A percentile compares a stretch with the other conserved stretches of the same genome.
These are phyloP conservation scores for Diplodus sargus DNA, from an alignment of 2,797 vertebrate species.

Conservation along the genomic window DNA sequence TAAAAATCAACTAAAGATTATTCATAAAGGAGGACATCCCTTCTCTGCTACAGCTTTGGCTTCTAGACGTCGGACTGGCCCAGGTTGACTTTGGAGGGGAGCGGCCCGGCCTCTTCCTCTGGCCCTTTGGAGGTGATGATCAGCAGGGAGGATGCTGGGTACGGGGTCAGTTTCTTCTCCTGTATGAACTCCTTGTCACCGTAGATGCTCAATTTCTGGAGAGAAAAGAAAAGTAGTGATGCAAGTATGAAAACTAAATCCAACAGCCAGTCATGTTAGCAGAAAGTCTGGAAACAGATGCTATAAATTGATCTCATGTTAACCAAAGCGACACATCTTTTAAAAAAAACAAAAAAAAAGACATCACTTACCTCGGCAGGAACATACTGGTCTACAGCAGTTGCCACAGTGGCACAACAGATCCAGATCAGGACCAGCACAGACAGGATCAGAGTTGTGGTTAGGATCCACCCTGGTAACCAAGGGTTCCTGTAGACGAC, in stretches of 20 bases:
- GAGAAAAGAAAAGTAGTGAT: slow-evolving; percentile 28
- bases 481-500: slow-evolving; percentile 88
- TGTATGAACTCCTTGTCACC: slow-evolving; percentile 92
- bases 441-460: slow-evolving; percentile 92
- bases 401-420: slow-evolving; percentile 97
- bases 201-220: slow-evolving; percentile 97
- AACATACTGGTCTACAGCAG: slow-evolving; percentile 96
- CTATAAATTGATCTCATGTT: neutral
- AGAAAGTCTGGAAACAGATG: neutral
- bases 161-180: slow-evolving; percentile 91
- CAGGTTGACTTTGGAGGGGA: slow-evolving; percentile 94
- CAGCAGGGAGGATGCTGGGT: slow-evolving; percentile 91
- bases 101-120: slow-evolving; percentile 93
- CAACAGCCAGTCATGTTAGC: too few species aligned
- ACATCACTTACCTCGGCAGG: slow-evolving; percentile 89
- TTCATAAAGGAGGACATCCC: slow-evolving; percentile 34
- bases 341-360: neutral
- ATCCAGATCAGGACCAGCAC: slow-evolving; percentile 98
- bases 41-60: slow-evolving; percentile 49
- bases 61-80: slow-evolving; percentile 87
- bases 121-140: slow-evolving; percentile 88
- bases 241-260: too few species aligned
- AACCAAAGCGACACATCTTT: neutral
- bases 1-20: slow-evolving; percentile 55
- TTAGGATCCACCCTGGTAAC: slow-evolving; percentile 95